Percentiles rank a stretch among this genome's conserved stretches.
Evolutionary conservation across 2,797 vertebrate genomes (phyloP).

Genomic region (Austrolebias charrua): DNA sequence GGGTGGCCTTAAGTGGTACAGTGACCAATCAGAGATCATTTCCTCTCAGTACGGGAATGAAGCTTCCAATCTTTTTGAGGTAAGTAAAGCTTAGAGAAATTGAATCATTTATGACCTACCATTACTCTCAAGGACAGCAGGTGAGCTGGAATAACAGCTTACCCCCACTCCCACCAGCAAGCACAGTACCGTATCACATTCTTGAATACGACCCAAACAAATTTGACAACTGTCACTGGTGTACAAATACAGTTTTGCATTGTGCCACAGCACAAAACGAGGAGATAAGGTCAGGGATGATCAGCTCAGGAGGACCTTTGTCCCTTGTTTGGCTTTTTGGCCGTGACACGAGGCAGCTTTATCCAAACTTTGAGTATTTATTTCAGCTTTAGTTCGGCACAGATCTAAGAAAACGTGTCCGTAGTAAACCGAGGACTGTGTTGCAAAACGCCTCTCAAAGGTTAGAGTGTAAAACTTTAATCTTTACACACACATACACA

Average conservation of each 20-base stretch:
- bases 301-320: constrained; percentile 75
- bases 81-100: constrained; percentile 70
- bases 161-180: not conserved
- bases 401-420: constrained; percentile 51
- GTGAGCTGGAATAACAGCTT: constrained; percentile 33
- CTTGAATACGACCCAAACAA: constrained; percentile 43
- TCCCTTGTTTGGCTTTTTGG: constrained; percentile 55
- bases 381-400: constrained; percentile 45
- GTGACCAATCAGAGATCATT: constrained; percentile 99
- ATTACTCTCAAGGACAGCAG: constrained; percentile 32
- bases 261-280: constrained; percentile 55
- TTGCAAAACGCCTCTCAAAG: constrained; percentile 73
- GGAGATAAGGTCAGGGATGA: constrained; percentile 58
- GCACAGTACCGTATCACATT: constrained; percentile 27
- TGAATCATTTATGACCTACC: constrained; percentile 4
- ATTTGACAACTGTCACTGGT: constrained; percentile 50
- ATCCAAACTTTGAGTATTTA: constrained; percentile 58
- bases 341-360: constrained; percentile 47
- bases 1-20: constrained; percentile 99
- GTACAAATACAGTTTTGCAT: constrained; percentile 66
- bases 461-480: constrained; percentile 77
- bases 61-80: constrained; percentile 95
- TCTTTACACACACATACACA: constrained; percentile 41
- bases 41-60: constrained; percentile 97
- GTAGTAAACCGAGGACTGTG: constrained; percentile 58